phyloP scores from a whole-genome alignment of 2,888 invertebrate genomes.

The Chironomus riparius region DNA sequence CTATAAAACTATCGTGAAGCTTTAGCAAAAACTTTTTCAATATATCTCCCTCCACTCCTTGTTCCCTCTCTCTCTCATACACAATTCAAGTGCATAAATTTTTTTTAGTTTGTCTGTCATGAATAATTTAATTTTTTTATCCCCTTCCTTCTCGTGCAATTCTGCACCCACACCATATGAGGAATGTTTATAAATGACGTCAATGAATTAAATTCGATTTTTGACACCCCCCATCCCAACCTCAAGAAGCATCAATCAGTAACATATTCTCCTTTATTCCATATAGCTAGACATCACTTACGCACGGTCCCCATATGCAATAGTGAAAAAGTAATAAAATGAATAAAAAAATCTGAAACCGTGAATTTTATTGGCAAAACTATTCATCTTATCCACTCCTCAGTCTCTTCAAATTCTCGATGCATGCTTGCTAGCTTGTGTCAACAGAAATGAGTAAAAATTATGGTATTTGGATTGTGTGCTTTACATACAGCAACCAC shows the following conservation, averaged over 20 bases:
- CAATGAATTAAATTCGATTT: too few species aligned
- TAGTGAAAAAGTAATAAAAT: not conserved
- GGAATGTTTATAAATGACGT: too few species aligned
- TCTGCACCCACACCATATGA: not conserved
- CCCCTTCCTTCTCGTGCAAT: not conserved
- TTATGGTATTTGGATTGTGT: too few species aligned
- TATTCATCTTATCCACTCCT: not conserved
- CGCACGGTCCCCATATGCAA: not conserved
- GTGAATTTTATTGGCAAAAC: not conserved
- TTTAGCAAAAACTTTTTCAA: slow-evolving; percentile 9
- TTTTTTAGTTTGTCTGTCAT: slow-evolving; percentile 22
- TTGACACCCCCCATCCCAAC: too few species aligned
- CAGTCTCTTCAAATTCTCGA: too few species aligned
- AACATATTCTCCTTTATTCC: too few species aligned
- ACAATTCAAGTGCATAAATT: slow-evolving; percentile 18
- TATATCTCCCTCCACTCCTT: slow-evolving; percentile 6
- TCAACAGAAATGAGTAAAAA: not conserved
- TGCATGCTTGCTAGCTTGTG: not conserved
- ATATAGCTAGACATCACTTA: too few species aligned
- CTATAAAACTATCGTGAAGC: not conserved
- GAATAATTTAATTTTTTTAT: slow-evolving; percentile 19
- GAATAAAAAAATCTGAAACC: not conserved
- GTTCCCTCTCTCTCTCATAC: not conserved
- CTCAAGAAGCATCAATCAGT: too few species aligned
- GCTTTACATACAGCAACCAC: too few species aligned